Percentiles rank a stretch among this genome's conserved stretches.
These are phyloP conservation scores for Myopa tessellatipennis DNA, from an alignment of 2,888 invertebrate genomes.

Conservation along the genomic window DNA sequence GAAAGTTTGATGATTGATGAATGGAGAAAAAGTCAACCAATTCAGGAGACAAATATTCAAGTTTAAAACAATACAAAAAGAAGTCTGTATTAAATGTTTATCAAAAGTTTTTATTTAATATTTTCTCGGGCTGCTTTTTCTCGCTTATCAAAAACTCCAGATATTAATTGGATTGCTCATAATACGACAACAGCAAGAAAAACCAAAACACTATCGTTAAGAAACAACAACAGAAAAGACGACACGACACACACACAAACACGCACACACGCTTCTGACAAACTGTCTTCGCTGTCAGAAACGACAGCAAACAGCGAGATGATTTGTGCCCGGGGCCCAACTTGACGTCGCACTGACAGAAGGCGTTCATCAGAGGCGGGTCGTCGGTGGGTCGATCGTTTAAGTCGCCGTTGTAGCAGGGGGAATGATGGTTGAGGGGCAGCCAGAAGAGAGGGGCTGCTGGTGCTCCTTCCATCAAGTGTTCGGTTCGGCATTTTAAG, in stretches of 20 bases:
- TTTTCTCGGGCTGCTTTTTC: background rate
- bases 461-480: background rate
- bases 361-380: conserved; percentile 30
- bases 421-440: background rate
- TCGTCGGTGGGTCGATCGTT: background rate
- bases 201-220: background rate
- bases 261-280: conserved; percentile 29
- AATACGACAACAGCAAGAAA: background rate
- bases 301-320: conserved; percentile 49
- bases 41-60: too few species aligned
- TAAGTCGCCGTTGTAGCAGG: background rate
- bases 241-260: background rate
- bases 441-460: background rate
- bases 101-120: background rate
- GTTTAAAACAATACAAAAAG: too few species aligned
- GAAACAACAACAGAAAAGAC: conserved; percentile 23
- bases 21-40: too few species aligned
- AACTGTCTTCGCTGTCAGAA: conserved; percentile 51
- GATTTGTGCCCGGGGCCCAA: conserved; percentile 48
- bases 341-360: conserved; percentile 41
- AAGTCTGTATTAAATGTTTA: background rate
- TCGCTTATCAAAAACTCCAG: background rate
- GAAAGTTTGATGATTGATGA: too few species aligned
- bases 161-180: conserved; percentile 26
- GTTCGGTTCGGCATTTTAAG: background rate